Evolutionary conservation across 2,113 vertebrate species (phyloP).

Genomic region (Eupsittula cactorum): DNA sequence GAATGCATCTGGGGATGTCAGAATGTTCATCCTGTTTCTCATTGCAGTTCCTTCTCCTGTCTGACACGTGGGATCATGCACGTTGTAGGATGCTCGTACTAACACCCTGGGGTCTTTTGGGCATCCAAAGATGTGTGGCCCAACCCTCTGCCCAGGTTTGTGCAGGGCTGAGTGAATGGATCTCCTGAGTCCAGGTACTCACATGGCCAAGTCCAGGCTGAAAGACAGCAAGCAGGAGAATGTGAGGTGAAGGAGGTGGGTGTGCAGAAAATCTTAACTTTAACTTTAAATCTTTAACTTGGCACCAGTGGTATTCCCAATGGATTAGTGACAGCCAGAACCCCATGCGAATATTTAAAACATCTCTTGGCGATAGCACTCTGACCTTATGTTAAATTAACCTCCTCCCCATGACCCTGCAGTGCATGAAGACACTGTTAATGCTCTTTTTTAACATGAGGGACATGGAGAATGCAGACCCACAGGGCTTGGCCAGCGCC

Average conservation of each 20-base stretch:
- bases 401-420: neutral
- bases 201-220: neutral
- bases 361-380: neutral
- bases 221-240: neutral
- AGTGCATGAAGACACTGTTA: neutral
- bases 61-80: neutral
- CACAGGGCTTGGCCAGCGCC: neutral
- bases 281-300: no score
- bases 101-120: neutral
- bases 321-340: neutral
- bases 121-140: neutral
- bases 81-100: accelerated
- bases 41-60: constrained; percentile 4
- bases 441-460: neutral
- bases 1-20: constrained; percentile 24
- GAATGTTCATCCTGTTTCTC: constrained; percentile 40
- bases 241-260: neutral
- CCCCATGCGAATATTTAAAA: neutral
- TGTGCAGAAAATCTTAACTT: neutral
- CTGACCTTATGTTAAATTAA: neutral
- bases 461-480: neutral
- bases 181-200: neutral
- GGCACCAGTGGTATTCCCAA: neutral
- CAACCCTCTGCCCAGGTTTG: neutral
- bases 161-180: neutral